A percentile compares a stretch with the other conserved stretches of the same genome.
phyloP scores from a whole-genome alignment of 2,888 invertebrate genomes.

The Uropetala carovei region DNA sequence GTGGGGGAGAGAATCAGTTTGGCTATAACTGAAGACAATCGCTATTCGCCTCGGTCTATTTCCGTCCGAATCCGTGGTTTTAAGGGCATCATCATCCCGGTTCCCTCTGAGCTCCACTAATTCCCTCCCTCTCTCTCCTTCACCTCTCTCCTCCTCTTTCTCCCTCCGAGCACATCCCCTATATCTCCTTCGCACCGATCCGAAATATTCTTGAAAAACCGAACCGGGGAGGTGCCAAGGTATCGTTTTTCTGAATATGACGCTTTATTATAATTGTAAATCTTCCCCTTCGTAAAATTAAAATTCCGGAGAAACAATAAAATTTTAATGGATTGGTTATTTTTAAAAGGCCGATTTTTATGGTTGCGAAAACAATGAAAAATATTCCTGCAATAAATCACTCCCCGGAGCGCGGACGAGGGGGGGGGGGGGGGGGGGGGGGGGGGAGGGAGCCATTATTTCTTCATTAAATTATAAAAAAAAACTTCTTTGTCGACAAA shows the following conservation, averaged over 20 bases:
- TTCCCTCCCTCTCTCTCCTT: no score
- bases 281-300: slow-evolving; percentile 6
- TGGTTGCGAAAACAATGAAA: slow-evolving; percentile 12
- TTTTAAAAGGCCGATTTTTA: background rate
- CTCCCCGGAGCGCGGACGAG: background rate
- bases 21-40: slow-evolving; percentile 10
- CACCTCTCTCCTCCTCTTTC: background rate
- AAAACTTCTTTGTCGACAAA: background rate
- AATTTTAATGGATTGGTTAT: slow-evolving; percentile 21
- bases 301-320: slow-evolving; percentile 5
- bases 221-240: slow-evolving; percentile 8
- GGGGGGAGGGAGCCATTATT: background rate
- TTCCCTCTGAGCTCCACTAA: background rate
- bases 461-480: background rate
- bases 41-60: background rate
- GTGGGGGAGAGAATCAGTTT: background rate
- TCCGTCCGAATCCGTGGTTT: background rate
- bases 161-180: background rate
- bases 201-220: background rate
- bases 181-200: background rate
- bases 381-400: slow-evolving; percentile 3
- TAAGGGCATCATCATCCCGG: slow-evolving; percentile 11
- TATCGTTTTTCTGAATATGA: background rate
- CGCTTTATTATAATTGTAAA: background rate
- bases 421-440: background rate